Conservation (phyloP, 2,113 vertebrate genomes). For the Petaurus breviceps region DNA sequence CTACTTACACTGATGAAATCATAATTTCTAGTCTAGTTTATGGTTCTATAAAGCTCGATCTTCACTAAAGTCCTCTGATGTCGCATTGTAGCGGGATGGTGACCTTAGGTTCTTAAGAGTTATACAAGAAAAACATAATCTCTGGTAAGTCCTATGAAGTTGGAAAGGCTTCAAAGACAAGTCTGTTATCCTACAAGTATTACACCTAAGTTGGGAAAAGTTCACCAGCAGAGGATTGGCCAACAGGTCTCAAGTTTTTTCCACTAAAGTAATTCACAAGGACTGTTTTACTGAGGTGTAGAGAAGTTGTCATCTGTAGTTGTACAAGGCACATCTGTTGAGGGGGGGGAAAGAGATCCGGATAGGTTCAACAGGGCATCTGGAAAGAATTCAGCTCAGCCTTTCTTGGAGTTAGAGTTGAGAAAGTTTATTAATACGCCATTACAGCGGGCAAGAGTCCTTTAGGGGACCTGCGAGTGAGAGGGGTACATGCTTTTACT, state of each 20-base stretch:
- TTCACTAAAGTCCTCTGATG: neutral
- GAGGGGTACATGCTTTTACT: too few species aligned
- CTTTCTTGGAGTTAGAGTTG: too few species aligned
- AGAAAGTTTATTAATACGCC: too few species aligned
- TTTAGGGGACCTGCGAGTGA: too few species aligned
- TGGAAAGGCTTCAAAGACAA: neutral
- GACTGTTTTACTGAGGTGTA: neutral
- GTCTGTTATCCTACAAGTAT: neutral
- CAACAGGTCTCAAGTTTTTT: neutral
- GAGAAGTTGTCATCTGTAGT: neutral
- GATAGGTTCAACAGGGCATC: too few species aligned
- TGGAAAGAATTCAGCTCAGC: too few species aligned
- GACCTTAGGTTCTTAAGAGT: too few species aligned
- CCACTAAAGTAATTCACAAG: neutral
- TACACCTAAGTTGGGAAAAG: neutral
- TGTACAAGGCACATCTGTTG: neutral
- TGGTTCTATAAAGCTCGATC: neutral
- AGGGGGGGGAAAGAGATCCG: too few species aligned
- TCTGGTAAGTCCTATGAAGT: neutral
- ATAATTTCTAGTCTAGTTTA: neutral
- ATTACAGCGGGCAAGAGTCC: too few species aligned
- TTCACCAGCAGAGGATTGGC: neutral
- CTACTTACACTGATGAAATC: neutral
- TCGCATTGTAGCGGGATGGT: neutral
- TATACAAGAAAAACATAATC: neutral